Base-by-base conservation (phyloP, 2,797 vertebrate species). In the Oceanodroma leucorhoa region DNA sequence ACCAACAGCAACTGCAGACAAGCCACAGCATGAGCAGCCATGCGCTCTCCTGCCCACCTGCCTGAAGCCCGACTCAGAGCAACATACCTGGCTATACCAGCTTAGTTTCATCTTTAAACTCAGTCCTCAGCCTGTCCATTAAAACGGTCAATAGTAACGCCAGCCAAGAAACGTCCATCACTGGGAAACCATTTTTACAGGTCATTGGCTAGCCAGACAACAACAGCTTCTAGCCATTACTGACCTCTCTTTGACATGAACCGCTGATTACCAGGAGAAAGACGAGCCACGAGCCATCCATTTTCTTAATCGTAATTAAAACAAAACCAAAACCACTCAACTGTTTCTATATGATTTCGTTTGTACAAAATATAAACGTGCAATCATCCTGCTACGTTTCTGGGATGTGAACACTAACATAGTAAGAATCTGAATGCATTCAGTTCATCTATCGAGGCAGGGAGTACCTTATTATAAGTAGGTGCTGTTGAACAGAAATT, bases 151-250 rank as follows among this genome's bases (percentile, higher is more conserved):
- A 93, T 87, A 93, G 76, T 41, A 32, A 43, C 30, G 88, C 83
- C 94, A 93, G 81, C 75, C 93, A 91, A 96, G 95, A 86, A 92
- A 87, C 0, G 3, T 89, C 91, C 85, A 77, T 91, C 79, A 53
- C 80, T 51, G 36, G 41, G 51, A 94, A 67, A 75, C 73, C 87
- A 61, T 91, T 91, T 96, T 96, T 83, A 96, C 94, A 97, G 94
- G 92, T 96, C 96, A 97, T 9, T 93, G 96, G 78, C 50, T 77
- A 95, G 57, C 64, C 92, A 96, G 93, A 93, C 88, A 95, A 95
- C 93, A 97, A 96, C 92, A 96, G 96, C 96, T 96, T n/a, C 92
- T 67, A 90, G 94, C 93, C 95, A 93, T 61, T 85, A 71, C 81
- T 87, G 90, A 96, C 86, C 92, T 94, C 94, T 65, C 86, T 87